phyloP scores from a whole-genome alignment of 1,140 invertebrate genomes.

The Trinorchestia longiramus region DNA sequence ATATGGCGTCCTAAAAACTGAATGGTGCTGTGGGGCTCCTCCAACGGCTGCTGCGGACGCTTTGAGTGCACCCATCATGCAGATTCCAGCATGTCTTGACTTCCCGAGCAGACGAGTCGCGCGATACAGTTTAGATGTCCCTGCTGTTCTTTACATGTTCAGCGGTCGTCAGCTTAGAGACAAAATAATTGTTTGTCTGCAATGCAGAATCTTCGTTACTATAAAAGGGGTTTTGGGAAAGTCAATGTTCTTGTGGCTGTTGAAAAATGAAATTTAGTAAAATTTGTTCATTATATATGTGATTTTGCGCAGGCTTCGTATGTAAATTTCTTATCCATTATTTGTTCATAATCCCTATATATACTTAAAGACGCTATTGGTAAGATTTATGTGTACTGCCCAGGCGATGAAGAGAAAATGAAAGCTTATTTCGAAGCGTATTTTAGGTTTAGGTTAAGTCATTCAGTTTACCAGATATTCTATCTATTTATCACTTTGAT shows the following conservation, averaged over 20 bases:
- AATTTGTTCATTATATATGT: too few relatives aligned
- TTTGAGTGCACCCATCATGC: neutral
- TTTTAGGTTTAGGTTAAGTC: neutral
- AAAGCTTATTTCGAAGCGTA: too few relatives aligned
- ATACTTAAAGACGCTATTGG: too few relatives aligned
- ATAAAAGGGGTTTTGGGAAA: too few relatives aligned
- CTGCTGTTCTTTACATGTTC: neutral
- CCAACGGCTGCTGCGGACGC: neutral
- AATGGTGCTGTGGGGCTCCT: neutral
- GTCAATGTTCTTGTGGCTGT: too few relatives aligned
- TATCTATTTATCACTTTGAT: neutral
- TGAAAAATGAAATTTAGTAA: too few relatives aligned
- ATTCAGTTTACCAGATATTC: neutral
- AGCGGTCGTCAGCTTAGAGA: neutral
- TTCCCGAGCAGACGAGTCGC: neutral
- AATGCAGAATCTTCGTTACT: too few relatives aligned
- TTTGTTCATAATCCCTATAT: too few relatives aligned
- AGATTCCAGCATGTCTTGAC: neutral
- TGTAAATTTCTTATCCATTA: too few relatives aligned
- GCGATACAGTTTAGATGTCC: neutral
- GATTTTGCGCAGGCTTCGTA: too few relatives aligned
- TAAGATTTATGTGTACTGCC: too few relatives aligned
- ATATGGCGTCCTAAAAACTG: constrained; percentile 30
- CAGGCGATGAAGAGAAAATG: too few relatives aligned
- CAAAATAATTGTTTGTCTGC: neutral